Conservation (phyloP, 2,888 invertebrate genomes). For the Apodemia hepburni region DNA sequence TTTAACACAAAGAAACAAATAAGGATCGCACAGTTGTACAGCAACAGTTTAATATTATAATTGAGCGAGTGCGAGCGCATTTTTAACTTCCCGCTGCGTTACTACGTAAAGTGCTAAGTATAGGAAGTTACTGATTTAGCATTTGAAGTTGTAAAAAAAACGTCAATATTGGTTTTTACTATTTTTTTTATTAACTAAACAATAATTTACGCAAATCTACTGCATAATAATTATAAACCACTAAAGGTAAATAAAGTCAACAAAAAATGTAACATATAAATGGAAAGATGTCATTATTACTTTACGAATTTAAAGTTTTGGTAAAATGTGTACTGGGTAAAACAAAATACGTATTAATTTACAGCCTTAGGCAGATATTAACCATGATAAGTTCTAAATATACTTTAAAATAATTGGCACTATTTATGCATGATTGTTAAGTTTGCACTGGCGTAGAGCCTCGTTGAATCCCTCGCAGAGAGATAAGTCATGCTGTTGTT, state of each 20-base stretch:
- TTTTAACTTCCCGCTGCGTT: no score
- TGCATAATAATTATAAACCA: conserved; percentile 13
- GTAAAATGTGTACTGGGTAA: neutral
- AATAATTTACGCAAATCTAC: conserved; percentile 17
- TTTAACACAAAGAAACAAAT: no score
- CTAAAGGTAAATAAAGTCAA: conserved; percentile 7
- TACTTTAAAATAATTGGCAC: conserved; percentile 31
- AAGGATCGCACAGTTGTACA: no score
- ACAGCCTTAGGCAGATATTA: conserved; percentile 21
- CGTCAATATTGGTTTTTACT: conserved; percentile 12
- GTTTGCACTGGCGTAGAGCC: conserved; percentile 96
- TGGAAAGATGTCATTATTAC: neutral
- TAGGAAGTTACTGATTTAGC: no score
- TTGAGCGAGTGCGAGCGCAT: no score
- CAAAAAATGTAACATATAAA: neutral
- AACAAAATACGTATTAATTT: neutral
- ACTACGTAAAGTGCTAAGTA: no score
- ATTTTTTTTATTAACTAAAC: conserved; percentile 18
- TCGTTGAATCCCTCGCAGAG: conserved; percentile 99
- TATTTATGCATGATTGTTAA: conserved; percentile 80
- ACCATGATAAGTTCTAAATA: conserved; percentile 34
- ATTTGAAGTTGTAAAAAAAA: neutral
- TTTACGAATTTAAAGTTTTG: neutral
- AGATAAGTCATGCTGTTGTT: conserved; percentile 92
- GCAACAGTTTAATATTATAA: no score